These are phyloP conservation scores for Mugil cephalus DNA, from an alignment of 2,113 vertebrate species.

Conservation along the genomic window DNA sequence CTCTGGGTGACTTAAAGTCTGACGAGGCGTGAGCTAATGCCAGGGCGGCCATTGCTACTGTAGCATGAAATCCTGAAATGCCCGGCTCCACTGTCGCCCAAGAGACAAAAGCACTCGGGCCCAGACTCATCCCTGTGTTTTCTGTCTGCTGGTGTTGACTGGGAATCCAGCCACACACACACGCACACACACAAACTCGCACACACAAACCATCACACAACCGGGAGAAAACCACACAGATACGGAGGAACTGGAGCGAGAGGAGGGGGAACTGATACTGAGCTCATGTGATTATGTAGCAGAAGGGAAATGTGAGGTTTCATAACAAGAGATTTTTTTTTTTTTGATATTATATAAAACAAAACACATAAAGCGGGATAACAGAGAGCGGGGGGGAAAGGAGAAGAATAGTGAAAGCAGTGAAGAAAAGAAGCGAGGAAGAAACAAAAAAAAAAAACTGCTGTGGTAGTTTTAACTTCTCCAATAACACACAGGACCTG, in stretches of 20 bases:
- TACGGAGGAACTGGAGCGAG: slow-evolving; percentile 23
- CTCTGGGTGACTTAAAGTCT: slow-evolving; percentile 19
- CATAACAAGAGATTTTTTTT: neutral
- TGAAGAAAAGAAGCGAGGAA: neutral
- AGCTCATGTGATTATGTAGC: slow-evolving; percentile 33
- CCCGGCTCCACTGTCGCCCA: neutral
- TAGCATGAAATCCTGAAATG: slow-evolving; percentile 31
- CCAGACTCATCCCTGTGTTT: neutral
- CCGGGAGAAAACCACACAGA: slow-evolving; percentile 1
- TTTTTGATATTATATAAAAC: slow-evolving; percentile 13
- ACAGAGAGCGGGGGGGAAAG: neutral
- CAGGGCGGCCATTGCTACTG: slow-evolving; percentile 22
- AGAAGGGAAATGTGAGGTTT: slow-evolving; percentile 9
- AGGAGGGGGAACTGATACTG: slow-evolving; percentile 29
- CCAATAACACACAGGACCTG: slow-evolving; percentile 33
- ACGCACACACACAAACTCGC: neutral
- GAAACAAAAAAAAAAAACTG: slow-evolving; percentile 27
- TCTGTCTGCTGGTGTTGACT: slow-evolving; percentile 23
- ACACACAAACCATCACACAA: neutral
- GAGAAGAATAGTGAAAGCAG: neutral
- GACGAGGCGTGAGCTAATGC: slow-evolving; percentile 28
- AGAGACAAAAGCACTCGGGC: slow-evolving; percentile 16
- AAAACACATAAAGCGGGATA: neutral
- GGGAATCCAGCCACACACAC: neutral
- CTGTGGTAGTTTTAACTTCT: slow-evolving; percentile 44